Conservation (phyloP, 2,888 invertebrate genomes). For the Acanthococcus lagerstroemiae region DNA sequence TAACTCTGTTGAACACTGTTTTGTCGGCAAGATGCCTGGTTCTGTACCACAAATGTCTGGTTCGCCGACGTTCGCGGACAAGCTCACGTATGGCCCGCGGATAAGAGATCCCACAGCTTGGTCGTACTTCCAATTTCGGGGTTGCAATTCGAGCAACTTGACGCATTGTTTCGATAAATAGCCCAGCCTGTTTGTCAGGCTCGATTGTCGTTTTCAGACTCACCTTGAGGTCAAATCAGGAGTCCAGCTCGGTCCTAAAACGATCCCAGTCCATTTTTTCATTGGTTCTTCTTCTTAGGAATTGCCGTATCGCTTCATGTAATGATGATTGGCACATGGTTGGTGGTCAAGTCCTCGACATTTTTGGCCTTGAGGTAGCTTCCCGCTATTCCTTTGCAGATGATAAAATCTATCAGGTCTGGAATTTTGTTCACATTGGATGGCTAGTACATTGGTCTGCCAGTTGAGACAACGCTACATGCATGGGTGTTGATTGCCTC, state of each 20-base stretch:
- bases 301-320: neutral
- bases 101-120: neutral
- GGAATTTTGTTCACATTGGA: neutral
- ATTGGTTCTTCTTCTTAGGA: neutral
- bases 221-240: neutral
- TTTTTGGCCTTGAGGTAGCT: neutral
- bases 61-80: neutral
- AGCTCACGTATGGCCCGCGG: neutral
- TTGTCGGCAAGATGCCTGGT: neutral
- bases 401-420: neutral
- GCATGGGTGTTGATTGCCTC: neutral
- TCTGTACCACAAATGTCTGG: neutral
- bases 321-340: neutral
- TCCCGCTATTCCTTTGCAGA: neutral
- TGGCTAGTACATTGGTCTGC: neutral
- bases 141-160: neutral
- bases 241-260: neutral
- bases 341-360: neutral
- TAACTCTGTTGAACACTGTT: neutral
- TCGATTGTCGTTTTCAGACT: neutral
- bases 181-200: neutral
- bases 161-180: neutral
- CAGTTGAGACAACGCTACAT: neutral
- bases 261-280: neutral
- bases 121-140: neutral